phyloP scores from a whole-genome alignment of 2,113 vertebrate genomes.

The Cinclus mexicanus region DNA sequence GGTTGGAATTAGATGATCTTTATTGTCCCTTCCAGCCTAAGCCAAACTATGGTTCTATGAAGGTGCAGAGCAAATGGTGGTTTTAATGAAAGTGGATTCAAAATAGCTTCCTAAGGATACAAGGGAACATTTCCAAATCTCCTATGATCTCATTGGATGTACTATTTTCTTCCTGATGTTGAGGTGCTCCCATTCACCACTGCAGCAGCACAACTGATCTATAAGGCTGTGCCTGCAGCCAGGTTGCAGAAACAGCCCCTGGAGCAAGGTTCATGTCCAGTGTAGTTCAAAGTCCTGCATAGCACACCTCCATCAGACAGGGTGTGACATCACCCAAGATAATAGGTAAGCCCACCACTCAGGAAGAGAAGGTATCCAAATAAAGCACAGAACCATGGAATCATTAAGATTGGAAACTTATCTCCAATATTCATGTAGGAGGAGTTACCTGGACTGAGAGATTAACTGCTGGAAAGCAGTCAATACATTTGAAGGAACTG shows the following conservation, averaged over 20 bases:
- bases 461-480: neutral
- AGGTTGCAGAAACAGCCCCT: neutral
- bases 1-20: neutral
- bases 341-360: neutral
- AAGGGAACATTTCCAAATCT: neutral
- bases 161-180: neutral
- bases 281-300: neutral
- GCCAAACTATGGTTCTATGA: neutral
- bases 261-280: no score
- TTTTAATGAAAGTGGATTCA: neutral
- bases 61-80: neutral
- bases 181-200: neutral
- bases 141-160: accelerated
- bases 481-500: neutral
- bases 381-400: neutral
- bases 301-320: neutral
- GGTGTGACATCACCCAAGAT: neutral
- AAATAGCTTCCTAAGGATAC: neutral
- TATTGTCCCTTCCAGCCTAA: neutral
- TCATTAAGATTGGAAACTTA: neutral
- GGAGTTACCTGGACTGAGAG: neutral
- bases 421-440: neutral
- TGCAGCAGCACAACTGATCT: neutral
- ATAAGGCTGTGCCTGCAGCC: neutral
- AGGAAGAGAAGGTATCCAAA: neutral